Base-by-base conservation (phyloP, 2,797 vertebrate species). In the Pogonophryne albipinna region DNA sequence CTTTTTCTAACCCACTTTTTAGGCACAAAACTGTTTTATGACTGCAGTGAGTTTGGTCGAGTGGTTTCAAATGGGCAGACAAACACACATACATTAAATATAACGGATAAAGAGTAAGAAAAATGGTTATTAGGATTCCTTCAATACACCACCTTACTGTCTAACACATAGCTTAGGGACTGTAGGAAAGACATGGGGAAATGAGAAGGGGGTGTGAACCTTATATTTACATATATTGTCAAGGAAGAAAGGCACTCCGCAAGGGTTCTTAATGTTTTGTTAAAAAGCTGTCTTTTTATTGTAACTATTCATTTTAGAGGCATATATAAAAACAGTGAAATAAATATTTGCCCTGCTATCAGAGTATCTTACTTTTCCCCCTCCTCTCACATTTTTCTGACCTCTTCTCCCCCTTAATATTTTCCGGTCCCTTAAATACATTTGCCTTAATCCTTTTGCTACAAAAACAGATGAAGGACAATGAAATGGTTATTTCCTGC, bases 41-140 rank as follows among this genome's bases (percentile, higher is more conserved):
- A 51, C 34, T 61, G 70, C 16, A 56, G 63, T 14, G 14, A 67
- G 34, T 51, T 45, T 60, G 44, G 68, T 56, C 14, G 14, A 66
- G 52, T 46, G 51, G 46, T 73, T 74, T 74, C 16, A 74, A 49
- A 47, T 71, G 17, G 49, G 31, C 51, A 62, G 78, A 49, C 49
- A 63, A 71, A 19, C 13, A 19, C 13, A 19, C 13, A 46, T 16
- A 46, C 17, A 12, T 59, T 46, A 74, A 23, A 68, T 17, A 51
- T 34, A 59, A 66, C 4, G 5, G 16, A 45, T 51, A 5, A 38
- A 52, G 23, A 50, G 45, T 16, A 46, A 51, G 51, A 49, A 16
- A 51, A 66, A 52, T 27, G 14, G 55, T 46, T 61, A 64, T 72
- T 15, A 58, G 11, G 8, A 38, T 74, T 80, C 57, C 61, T 69